Base-by-base conservation (phyloP, 2,888 invertebrate genomes). In the Antheraea yamamai region DNA sequence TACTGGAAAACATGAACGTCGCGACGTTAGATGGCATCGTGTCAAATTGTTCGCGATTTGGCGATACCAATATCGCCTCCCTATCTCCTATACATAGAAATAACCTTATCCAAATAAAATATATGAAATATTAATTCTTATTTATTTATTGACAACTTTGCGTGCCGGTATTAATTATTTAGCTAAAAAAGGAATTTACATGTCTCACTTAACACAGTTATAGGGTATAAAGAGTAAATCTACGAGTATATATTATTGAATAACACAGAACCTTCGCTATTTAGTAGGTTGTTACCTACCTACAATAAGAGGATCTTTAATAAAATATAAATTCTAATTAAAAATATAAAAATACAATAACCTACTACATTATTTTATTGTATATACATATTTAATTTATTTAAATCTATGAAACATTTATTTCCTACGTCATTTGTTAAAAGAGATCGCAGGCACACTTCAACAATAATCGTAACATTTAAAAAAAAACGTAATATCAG, bases 21-120 rank as follows among this genome's bases (percentile, higher is more conserved):
- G 82, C 47, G 85, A 83, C 83, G 82, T 78, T 77, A 81, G 85
- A 84, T 86, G 87, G 87, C 88, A 88, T 85, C 87, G 86, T 83
- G 85, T 86, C 86, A 86, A 89, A 91, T 88, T 85, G 82, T 85
- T 81, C 58, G 78, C 80, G 81, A 82, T 86, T 86, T 86, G 64
- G 47, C 14, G 16, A 66, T 70, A 39, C 39, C 70, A 70, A 39
- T 70, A 39, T 66, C 26, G 18, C 26, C 64, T 14, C 14, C 47
- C 14, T 66, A 39, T 70, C 70, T 35, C 35, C 35, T 39, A 39
- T 70, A 39, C 39, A 0, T 20, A 39, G 39, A 6, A 39, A 70
- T 39, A 70, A 39, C 16, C 18, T 66, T 6, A 66, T 30, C 26
- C 16, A 18, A 66, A 66, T 26, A 66, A 66, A 66, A 66, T 16